phyloP scores from a whole-genome alignment of 2,888 invertebrate species.

The Chirona hameri region DNA sequence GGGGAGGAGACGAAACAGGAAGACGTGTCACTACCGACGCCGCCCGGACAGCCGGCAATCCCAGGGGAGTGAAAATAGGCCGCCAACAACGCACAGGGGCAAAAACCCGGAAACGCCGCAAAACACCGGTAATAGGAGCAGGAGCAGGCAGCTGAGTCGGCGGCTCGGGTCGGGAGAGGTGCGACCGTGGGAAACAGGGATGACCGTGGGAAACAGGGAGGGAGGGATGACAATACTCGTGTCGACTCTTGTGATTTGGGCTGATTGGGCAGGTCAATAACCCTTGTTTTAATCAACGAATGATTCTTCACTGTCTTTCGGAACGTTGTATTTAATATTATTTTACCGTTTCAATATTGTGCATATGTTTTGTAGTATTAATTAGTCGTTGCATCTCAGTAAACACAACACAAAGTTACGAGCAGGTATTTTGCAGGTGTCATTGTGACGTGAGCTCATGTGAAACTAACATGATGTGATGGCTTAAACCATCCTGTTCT shows the following conservation, averaged over 20 bases:
- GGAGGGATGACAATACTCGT: too few relatives aligned
- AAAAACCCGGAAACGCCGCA: background rate
- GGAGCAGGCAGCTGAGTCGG: background rate
- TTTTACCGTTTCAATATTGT: too few relatives aligned
- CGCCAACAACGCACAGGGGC: background rate
- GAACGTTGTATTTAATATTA: too few relatives aligned
- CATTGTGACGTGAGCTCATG: background rate
- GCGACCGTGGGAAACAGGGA: background rate
- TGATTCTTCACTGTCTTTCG: too few relatives aligned
- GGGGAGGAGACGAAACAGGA: background rate
- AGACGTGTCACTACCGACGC: background rate
- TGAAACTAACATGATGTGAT: background rate
- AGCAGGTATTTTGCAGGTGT: background rate
- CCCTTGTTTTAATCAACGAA: too few relatives aligned
- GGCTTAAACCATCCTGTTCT: background rate
- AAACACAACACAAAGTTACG: background rate
- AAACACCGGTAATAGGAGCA: background rate
- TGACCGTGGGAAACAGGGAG: too few relatives aligned
- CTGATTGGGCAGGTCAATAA: too few relatives aligned
- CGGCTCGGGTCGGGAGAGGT: background rate
- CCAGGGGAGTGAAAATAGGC: background rate
- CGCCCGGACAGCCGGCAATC: background rate
- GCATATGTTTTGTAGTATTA: too few relatives aligned
- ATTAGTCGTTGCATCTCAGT: background rate
- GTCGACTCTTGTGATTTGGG: too few relatives aligned